Evolutionary conservation across 2,113 vertebrate genomes (phyloP).

Genomic region (Sander vitreus): DNA sequence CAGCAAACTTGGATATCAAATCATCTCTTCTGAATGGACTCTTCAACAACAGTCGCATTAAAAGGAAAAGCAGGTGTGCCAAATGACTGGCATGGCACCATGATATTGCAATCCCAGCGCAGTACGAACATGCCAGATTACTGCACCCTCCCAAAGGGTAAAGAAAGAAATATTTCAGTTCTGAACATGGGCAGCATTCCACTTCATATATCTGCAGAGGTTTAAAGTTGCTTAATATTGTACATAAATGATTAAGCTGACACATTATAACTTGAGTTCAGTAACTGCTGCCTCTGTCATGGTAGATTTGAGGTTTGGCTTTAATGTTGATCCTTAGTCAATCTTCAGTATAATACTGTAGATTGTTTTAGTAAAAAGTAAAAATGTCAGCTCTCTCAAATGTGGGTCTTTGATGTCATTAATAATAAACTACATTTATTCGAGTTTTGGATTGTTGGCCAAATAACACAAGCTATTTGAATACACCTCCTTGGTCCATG

Average conservation of each 20-base stretch:
- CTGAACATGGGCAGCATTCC: conserved; percentile 2
- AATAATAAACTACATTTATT: too few relatives aligned
- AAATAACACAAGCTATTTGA: too few relatives aligned
- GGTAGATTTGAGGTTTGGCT: not conserved
- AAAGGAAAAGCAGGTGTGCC: not conserved
- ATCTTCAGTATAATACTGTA: not conserved
- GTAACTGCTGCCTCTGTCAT: not conserved
- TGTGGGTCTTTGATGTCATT: not conserved
- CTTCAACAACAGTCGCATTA: not conserved
- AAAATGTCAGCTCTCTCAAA: not conserved
- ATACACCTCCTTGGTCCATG: not conserved
- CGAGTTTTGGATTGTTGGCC: too few relatives aligned
- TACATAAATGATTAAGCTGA: not conserved
- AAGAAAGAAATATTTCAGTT: not conserved
- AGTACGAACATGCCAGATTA: not conserved
- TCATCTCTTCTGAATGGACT: not conserved
- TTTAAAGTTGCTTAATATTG: not conserved
- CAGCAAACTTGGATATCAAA: not conserved
- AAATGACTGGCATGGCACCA: not conserved
- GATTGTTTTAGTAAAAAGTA: too few relatives aligned
- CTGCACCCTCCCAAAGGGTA: not conserved
- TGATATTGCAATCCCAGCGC: not conserved
- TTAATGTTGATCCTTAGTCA: not conserved
- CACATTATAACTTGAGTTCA: not conserved
- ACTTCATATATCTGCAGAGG: not conserved